Conservation (phyloP, 1,140 invertebrate genomes). For the silkworm (Bombyx mori) region DNA sequence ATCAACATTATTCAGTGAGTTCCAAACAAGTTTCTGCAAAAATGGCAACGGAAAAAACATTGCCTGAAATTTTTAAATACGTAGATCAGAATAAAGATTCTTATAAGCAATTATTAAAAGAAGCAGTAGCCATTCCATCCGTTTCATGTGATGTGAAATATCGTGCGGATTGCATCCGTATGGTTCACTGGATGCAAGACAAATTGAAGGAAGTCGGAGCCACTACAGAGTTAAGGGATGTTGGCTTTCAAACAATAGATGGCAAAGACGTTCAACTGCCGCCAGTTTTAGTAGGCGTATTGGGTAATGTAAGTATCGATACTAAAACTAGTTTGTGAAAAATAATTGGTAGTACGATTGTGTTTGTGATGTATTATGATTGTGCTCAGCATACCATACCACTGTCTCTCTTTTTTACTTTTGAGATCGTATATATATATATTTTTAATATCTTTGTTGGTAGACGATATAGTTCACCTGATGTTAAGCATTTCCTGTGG, state of each 20-base stretch:
- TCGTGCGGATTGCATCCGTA: slow-evolving; percentile 77
- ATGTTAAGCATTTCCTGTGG: too few relatives aligned
- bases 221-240: slow-evolving; percentile 81
- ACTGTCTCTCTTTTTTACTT: too few relatives aligned
- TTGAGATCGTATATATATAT: too few relatives aligned
- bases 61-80: slow-evolving; percentile 73
- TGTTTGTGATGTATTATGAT: too few relatives aligned
- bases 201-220: slow-evolving; percentile 85
- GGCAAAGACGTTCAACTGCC: slow-evolving; percentile 85
- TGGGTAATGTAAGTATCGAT: slow-evolving; percentile 77
- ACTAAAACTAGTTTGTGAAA: neutral
- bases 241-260: slow-evolving; percentile 86
- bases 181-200: slow-evolving; percentile 83
- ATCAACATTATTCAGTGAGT: slow-evolving; percentile 24
- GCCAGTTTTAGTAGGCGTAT: slow-evolving; percentile 86
- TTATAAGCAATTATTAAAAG: slow-evolving; percentile 85
- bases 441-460: too few relatives aligned
- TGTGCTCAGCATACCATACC: too few relatives aligned
- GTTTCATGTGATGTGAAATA: slow-evolving; percentile 93
- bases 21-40: slow-evolving; percentile 28
- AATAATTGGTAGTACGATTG: too few relatives aligned
- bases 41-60: slow-evolving; percentile 44
- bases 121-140: slow-evolving; percentile 94
- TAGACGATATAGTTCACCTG: too few relatives aligned
- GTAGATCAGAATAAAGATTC: slow-evolving; percentile 83